Evolutionary conservation across 2,888 invertebrate genomes (phyloP).

Genomic region (Octonoba sinensis): DNA sequence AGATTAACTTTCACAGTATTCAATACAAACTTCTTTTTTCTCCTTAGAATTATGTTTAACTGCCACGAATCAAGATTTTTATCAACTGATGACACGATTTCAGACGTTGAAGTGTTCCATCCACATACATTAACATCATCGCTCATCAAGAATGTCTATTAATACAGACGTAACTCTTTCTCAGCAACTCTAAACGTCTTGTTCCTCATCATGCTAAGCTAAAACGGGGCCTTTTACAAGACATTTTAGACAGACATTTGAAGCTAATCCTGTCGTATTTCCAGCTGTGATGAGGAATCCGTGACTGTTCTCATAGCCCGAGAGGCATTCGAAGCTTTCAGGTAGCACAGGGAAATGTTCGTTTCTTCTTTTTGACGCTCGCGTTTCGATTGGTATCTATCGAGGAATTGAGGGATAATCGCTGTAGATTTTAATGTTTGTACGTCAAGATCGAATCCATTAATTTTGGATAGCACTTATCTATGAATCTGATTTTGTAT

Average conservation of each 20-base stretch:
- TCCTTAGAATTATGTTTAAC: too few relatives aligned
- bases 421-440: constrained; percentile 3
- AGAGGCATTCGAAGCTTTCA: not conserved
- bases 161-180: constrained; percentile 6
- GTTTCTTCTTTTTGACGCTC: not conserved
- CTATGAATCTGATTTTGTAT: too few relatives aligned
- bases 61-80: too few relatives aligned
- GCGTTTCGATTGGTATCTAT: not conserved
- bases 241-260: too few relatives aligned
- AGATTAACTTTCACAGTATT: too few relatives aligned
- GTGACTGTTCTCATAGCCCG: not conserved
- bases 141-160: not conserved
- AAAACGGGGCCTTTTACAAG: too few relatives aligned
- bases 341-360: not conserved
- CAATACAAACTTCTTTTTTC: too few relatives aligned
- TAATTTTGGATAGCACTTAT: constrained; percentile 8
- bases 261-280: not conserved
- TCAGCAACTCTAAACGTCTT: not conserved
- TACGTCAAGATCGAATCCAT: not conserved
- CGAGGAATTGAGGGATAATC: not conserved
- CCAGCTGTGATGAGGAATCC: constrained; percentile 3
- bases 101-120: not conserved
- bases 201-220: not conserved
- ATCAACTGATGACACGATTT: not conserved
- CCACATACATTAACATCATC: too few relatives aligned